These are phyloP conservation scores for Spilarctia lutea DNA, from an alignment of 2,888 invertebrate species.

Conservation along the genomic window DNA sequence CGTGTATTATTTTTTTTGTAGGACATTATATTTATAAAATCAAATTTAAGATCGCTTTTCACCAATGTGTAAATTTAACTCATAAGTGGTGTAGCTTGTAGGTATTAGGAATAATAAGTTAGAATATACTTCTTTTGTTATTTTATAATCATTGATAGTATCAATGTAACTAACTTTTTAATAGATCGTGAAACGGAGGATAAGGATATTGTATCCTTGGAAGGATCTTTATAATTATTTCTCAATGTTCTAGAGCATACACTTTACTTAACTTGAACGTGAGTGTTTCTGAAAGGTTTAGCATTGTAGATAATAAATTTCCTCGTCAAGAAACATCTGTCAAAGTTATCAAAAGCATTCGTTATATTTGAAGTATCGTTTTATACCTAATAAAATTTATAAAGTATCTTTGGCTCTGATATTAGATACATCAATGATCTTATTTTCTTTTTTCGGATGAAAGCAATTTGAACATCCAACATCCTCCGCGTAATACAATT, in stretches of 20 bases:
- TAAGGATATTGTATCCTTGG: neutral
- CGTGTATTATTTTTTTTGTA: too few relatives aligned
- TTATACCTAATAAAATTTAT: slow-evolving; percentile 39
- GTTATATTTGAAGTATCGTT: slow-evolving; percentile 25
- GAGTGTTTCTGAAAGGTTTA: neutral
- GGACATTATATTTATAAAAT: too few relatives aligned
- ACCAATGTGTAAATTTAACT: neutral
- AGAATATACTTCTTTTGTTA: neutral
- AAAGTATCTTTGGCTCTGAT: slow-evolving; percentile 57
- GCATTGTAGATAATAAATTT: slow-evolving; percentile 9
- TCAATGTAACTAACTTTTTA: neutral
- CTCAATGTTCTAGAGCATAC: neutral
- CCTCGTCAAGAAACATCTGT: slow-evolving; percentile 20
- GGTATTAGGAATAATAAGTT: too few relatives aligned
- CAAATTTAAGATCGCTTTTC: neutral
- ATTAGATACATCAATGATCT: slow-evolving; percentile 62
- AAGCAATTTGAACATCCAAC: slow-evolving; percentile 68
- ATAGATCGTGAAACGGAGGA: neutral
- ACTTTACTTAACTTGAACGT: neutral
- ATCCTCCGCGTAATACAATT: slow-evolving; percentile 70
- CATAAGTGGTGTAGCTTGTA: too few relatives aligned
- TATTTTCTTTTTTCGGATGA: slow-evolving; percentile 65
- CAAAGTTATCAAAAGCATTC: slow-evolving; percentile 15
- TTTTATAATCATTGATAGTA: neutral
- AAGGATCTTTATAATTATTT: neutral